phyloP scores from a whole-genome alignment of 2,888 invertebrate species.

The Hyposoter didymator region DNA sequence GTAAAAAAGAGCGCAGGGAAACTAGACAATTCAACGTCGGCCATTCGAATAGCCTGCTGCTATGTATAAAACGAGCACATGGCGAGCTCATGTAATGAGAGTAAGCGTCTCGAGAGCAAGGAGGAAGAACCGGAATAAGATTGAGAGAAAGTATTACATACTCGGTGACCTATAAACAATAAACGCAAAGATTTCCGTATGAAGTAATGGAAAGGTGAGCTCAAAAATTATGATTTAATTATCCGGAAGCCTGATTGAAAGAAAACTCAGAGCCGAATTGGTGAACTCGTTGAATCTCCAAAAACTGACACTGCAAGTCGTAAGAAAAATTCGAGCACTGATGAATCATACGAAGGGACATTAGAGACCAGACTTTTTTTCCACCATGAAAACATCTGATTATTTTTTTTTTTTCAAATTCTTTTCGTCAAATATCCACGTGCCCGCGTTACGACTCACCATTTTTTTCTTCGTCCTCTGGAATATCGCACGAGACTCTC shows the following conservation, averaged over 20 bases:
- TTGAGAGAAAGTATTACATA: constrained; percentile 39
- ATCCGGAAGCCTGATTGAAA: background rate
- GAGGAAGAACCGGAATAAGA: constrained; percentile 37
- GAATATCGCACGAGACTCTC: background rate
- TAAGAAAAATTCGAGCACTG: no score
- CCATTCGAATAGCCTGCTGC: constrained; percentile 5
- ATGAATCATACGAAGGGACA: no score
- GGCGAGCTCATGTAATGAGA: constrained; percentile 32
- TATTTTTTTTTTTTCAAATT: background rate
- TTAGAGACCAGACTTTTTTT: background rate
- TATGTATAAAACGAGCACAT: constrained; percentile 12
- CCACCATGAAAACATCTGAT: no score
- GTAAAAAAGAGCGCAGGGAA: constrained; percentile 16
- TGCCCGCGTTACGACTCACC: background rate
- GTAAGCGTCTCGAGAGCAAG: constrained; percentile 17
- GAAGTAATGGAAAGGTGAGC: no score
- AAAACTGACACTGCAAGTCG: no score
- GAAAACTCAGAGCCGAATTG: background rate
- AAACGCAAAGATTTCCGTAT: background rate
- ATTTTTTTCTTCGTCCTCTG: background rate
- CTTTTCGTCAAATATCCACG: background rate
- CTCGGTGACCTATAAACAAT: background rate
- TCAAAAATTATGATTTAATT: background rate
- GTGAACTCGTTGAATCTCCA: no score
- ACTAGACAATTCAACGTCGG: background rate